phyloP scores from a whole-genome alignment of 1,140 invertebrate genomes.

The Helicoverpa armigera region DNA sequence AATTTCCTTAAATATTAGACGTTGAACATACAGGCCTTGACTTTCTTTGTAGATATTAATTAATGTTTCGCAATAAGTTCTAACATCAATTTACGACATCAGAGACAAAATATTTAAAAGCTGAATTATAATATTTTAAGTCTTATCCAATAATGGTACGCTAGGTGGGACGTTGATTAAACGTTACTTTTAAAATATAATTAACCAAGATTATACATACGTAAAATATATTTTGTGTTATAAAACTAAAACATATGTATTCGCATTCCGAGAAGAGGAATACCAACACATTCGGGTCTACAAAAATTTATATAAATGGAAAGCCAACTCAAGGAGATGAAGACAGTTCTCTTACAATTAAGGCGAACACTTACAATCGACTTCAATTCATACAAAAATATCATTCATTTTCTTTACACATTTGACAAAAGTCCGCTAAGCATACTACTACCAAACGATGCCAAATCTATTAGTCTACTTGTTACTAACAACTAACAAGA shows the following conservation, averaged over 20 bases:
- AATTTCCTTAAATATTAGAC: constrained; percentile 62
- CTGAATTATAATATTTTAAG: constrained; percentile 68
- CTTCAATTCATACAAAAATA: constrained; percentile 84
- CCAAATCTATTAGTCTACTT: constrained; percentile 47
- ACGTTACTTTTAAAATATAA: constrained; percentile 47
- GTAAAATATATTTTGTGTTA: constrained; percentile 39
- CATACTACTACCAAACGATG: constrained; percentile 68
- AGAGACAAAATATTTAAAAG: constrained; percentile 47
- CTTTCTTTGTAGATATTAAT: constrained; percentile 39
- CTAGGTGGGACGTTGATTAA: constrained; percentile 83
- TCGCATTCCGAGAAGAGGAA: constrained; percentile 19
- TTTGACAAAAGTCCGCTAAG: constrained; percentile 74
- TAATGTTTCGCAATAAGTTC: constrained; percentile 45
- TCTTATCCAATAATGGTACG: constrained; percentile 77
- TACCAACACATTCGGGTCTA: neutral
- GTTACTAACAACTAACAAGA: constrained; percentile 47
- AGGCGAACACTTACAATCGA: constrained; percentile 72
- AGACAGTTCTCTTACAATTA: constrained; percentile 58
- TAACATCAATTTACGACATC: constrained; percentile 60
- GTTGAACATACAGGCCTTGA: constrained; percentile 60
- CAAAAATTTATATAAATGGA: neutral
- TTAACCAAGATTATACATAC: constrained; percentile 58
- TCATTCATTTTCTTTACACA: constrained; percentile 80
- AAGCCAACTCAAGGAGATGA: constrained; percentile 39
- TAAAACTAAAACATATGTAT: constrained; percentile 43